Conservation (phyloP, 2,797 vertebrate genomes). For the Onychomys leucogaster region DNA sequence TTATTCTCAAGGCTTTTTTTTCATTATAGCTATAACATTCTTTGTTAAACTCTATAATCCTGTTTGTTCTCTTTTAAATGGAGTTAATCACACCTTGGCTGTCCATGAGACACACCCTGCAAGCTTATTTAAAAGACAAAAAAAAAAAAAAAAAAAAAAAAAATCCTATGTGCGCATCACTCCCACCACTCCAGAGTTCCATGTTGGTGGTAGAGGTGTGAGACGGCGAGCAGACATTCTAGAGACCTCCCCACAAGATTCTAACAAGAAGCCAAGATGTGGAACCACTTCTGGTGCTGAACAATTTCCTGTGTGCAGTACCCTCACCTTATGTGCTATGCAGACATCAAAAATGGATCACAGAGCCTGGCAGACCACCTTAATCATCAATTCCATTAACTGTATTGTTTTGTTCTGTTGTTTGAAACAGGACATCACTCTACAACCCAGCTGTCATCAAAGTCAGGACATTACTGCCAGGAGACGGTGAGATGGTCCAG, state of each 20-base stretch:
- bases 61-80: constrained; percentile 36
- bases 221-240: background rate
- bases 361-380: background rate
- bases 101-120: constrained; percentile 4
- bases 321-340: background rate
- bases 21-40: constrained; percentile 13
- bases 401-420: background rate
- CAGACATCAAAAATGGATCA: background rate
- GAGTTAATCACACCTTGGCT: background rate
- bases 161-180: background rate
- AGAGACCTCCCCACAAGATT: background rate
- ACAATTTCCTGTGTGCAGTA: background rate
- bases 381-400: background rate
- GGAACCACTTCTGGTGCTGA: background rate
- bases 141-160: background rate
- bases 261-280: background rate
- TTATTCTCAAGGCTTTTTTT: background rate
- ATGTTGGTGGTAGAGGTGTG: background rate
- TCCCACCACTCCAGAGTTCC: background rate
- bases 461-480: background rate
- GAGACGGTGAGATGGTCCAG: background rate
- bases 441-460: background rate
- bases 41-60: constrained; percentile 59
- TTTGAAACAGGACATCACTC: background rate
- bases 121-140: constrained; percentile 47